Evolutionary conservation across 2,888 invertebrate genomes (phyloP).

Genomic region (Malthinus seriepunctatus): DNA sequence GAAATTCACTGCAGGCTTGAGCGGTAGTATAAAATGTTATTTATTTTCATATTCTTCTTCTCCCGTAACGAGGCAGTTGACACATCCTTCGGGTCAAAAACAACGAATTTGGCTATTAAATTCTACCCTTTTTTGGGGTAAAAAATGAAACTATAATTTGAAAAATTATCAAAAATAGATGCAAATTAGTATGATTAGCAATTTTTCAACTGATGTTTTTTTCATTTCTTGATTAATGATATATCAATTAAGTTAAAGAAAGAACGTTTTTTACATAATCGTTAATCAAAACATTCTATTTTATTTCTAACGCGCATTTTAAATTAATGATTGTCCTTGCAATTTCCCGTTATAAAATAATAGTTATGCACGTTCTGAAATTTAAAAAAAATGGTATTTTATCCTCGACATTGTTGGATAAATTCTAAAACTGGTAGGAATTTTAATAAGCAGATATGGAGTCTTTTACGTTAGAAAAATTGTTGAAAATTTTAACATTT

Average conservation of each 20-base stretch:
- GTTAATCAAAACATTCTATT: conserved; percentile 6
- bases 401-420: conserved; percentile 1
- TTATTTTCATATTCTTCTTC: too few species aligned
- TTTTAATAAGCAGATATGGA: background rate
- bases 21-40: too few species aligned
- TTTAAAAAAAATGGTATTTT: conserved; percentile 2
- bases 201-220: conserved; percentile 5
- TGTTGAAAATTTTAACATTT: background rate
- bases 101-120: too few species aligned
- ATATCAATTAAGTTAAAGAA: conserved; percentile 5
- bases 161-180: background rate
- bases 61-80: too few species aligned
- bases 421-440: too few species aligned
- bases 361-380: conserved; percentile 14
- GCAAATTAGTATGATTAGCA: background rate
- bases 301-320: conserved; percentile 6
- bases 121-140: too few species aligned
- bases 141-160: too few species aligned
- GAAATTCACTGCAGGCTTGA: too few species aligned
- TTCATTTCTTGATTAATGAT: conserved; percentile 3
- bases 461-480: background rate
- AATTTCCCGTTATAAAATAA: conserved; percentile 16
- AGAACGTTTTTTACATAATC: conserved; percentile 3
- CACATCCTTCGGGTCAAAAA: too few species aligned
- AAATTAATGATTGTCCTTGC: conserved; percentile 13